phyloP scores from a whole-genome alignment of 2,113 vertebrate genomes.

The Melanotaenia duboulayi region DNA sequence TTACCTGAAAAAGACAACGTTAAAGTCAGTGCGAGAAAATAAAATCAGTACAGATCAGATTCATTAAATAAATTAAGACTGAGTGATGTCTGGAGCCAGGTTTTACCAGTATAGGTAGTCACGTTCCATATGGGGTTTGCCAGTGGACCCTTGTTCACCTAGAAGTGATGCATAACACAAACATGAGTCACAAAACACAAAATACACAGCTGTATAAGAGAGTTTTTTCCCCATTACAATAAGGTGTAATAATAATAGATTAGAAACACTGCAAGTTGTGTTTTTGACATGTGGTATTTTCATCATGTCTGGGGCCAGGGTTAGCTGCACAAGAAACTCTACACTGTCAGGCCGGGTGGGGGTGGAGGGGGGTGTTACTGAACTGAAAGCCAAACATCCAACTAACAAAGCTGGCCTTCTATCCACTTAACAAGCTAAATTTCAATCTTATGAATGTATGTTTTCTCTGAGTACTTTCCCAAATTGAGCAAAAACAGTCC shows the following conservation, averaged over 20 bases:
- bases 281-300: no score
- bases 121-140: slow-evolving; percentile 99
- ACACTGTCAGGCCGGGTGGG: no score
- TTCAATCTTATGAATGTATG: slow-evolving; percentile 1
- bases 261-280: no score
- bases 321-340: no score
- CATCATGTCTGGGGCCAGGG: no score
- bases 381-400: neutral
- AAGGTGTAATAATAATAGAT: neutral
- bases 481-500: neutral
- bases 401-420: neutral
- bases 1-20: slow-evolving; percentile 77
- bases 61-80: neutral
- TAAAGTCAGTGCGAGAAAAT: slow-evolving; percentile 6
- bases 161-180: slow-evolving; percentile 10
- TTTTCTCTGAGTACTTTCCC: slow-evolving; percentile 6
- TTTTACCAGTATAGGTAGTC: slow-evolving; percentile 90
- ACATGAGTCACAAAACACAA: neutral
- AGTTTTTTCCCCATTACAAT: neutral
- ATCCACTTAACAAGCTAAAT: neutral
- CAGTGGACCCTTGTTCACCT: slow-evolving; percentile 94
- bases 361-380: no score
- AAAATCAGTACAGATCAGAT: neutral
- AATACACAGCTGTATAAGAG: neutral
- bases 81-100: slow-evolving; percentile 66